phyloP scores from a whole-genome alignment of 2,113 vertebrate species.

The Cepphus grylle region DNA sequence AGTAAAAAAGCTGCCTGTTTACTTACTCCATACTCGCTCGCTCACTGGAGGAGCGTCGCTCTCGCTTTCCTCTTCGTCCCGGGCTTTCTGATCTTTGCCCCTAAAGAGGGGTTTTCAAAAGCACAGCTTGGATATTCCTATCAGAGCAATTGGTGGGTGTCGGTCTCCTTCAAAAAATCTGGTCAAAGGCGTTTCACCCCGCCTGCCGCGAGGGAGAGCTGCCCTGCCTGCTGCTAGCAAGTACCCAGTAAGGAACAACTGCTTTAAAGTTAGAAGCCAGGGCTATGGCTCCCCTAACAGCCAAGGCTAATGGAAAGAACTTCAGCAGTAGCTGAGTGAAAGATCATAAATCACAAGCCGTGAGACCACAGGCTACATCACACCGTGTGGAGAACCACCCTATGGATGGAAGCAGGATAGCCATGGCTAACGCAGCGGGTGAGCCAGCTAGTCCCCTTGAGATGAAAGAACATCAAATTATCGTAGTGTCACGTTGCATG shows the following conservation, averaged over 20 bases:
- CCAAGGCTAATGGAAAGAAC: not conserved
- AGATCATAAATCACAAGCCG: accelerated
- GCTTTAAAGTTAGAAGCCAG: not conserved
- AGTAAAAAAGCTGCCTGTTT: not conserved
- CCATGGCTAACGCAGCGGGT: not conserved
- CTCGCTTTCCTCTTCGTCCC: not conserved
- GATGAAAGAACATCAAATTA: not conserved
- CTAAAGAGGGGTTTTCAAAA: not conserved
- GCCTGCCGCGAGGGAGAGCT: not conserved
- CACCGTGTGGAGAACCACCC: accelerated
- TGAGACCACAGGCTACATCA: accelerated
- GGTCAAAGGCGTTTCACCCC: not conserved
- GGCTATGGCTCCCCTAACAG: not conserved
- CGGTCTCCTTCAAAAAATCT: not conserved
- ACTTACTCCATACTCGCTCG: not conserved
- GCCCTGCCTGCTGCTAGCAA: not conserved
- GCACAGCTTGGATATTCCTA: accelerated
- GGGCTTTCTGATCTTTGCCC: not conserved
- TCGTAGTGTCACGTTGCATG: accelerated
- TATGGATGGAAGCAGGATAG: not conserved
- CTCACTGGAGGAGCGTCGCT: not conserved
- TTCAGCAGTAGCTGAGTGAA: not conserved
- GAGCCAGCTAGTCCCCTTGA: not conserved
- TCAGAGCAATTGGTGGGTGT: not conserved
- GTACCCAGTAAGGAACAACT: not conserved